These are phyloP conservation scores for Orussus abietinus DNA, from an alignment of 1,140 invertebrate species.

Conservation along the genomic window DNA sequence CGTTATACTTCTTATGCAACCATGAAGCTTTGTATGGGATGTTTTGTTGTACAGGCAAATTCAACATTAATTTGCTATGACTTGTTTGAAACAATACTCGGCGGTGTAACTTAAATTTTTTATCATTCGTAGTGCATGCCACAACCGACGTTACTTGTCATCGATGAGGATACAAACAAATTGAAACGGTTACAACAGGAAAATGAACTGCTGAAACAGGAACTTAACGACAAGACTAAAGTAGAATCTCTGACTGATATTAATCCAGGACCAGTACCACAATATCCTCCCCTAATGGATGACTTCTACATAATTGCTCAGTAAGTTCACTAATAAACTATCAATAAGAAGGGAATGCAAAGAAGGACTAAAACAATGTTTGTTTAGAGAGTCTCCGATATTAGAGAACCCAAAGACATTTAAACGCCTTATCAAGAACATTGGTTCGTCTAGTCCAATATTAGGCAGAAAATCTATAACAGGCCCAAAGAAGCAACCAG, in stretches of 20 bases:
- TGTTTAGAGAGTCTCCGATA: slow-evolving; percentile 54
- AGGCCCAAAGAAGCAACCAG: slow-evolving; percentile 39
- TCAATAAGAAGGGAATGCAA: slow-evolving; percentile 8
- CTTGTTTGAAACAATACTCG: no score
- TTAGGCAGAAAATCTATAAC: slow-evolving; percentile 63
- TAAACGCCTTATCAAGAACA: slow-evolving; percentile 73
- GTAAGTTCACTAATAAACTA: slow-evolving; percentile 50
- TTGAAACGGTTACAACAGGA: slow-evolving; percentile 81
- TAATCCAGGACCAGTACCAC: slow-evolving; percentile 59
- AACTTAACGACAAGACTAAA: slow-evolving; percentile 48
- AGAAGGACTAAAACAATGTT: no score
- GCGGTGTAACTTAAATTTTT: slow-evolving; percentile 13
- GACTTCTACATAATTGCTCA: slow-evolving; percentile 90
- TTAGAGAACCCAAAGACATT: slow-evolving; percentile 63
- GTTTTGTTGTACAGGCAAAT: no score
- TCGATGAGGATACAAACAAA: slow-evolving; percentile 78
- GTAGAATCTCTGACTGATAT: slow-evolving; percentile 55
- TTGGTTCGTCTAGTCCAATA: slow-evolving; percentile 74
- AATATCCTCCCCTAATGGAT: slow-evolving; percentile 77
- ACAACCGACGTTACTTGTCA: slow-evolving; percentile 76
- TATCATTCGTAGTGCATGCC: slow-evolving; percentile 65
- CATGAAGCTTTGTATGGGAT: no score
- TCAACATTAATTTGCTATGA: no score
- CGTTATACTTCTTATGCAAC: slow-evolving; percentile 10
- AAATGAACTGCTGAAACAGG: slow-evolving; percentile 66